phyloP scores from a whole-genome alignment of 2,797 vertebrate genomes.

The Tenualosa thibaudeaui region DNA sequence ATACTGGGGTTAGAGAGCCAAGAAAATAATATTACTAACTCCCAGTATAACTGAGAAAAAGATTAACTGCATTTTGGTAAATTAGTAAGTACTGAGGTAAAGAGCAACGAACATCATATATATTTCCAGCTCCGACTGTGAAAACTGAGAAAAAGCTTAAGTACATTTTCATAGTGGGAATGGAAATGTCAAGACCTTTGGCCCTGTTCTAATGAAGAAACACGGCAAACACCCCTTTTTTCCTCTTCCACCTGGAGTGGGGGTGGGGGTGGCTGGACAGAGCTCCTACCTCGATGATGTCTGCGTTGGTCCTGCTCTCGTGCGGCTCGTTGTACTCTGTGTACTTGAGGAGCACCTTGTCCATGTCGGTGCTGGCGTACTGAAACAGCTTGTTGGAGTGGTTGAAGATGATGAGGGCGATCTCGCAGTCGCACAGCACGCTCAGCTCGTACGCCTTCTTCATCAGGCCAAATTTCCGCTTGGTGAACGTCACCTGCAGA shows the following conservation, averaged over 20 bases:
- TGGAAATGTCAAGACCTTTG: neutral
- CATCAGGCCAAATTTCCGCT: conserved; percentile 90
- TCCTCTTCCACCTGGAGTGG: neutral
- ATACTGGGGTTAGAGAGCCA: no score
- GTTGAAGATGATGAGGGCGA: conserved; percentile 99
- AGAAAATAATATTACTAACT: no score
- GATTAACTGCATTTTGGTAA: no score
- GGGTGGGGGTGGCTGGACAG: neutral
- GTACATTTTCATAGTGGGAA: neutral
- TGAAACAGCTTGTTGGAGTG: conserved; percentile 98
- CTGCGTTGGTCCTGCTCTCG: conserved; percentile 93
- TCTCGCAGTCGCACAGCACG: conserved; percentile 93
- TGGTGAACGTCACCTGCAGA: conserved; percentile 92
- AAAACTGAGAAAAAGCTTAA: neutral
- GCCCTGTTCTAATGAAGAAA: neutral
- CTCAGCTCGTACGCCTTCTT: conserved; percentile 89
- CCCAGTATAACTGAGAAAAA: no score
- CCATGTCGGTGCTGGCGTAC: conserved; percentile 92
- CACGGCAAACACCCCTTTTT: neutral
- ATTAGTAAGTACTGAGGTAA: neutral
- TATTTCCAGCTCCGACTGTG: neutral
- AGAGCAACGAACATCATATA: neutral
- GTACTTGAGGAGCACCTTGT: conserved; percentile 91
- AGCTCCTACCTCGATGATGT: conserved; percentile 88
- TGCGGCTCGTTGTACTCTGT: conserved; percentile 97